A percentile compares a stretch with the other conserved stretches of the same genome.
Evolutionary conservation across 2,113 vertebrate genomes (phyloP).

Genomic region (Hyperopisus bebe): DNA sequence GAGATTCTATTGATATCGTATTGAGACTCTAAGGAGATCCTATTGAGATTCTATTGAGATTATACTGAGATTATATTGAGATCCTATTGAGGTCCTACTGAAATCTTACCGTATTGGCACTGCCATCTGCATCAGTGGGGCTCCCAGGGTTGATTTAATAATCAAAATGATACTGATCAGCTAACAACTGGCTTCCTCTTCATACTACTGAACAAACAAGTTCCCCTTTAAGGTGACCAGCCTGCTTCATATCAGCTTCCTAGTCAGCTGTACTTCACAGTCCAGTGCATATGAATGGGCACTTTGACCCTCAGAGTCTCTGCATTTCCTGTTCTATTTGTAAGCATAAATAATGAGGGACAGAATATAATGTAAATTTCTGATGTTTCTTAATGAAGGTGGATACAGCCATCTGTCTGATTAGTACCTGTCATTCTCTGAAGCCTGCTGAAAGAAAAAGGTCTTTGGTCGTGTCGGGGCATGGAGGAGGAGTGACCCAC

Average conservation of each 20-base stretch:
- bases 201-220: neutral
- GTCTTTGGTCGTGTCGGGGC: neutral
- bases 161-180: neutral
- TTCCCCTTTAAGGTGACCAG: neutral
- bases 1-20: neutral
- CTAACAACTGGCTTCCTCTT: neutral
- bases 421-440: neutral
- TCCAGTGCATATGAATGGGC: neutral
- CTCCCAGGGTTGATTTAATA: neutral
- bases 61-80: neutral
- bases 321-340: neutral
- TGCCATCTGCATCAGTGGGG: neutral
- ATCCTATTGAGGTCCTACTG: neutral
- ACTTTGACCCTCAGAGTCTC: neutral
- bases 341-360: neutral
- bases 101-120: neutral
- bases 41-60: neutral
- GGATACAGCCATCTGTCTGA: neutral
- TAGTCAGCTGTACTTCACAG: neutral
- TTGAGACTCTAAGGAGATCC: neutral
- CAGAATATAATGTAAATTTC: neutral
- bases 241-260: neutral
- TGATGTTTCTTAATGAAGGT: neutral
- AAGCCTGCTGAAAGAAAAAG: neutral
- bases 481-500: neutral